These are phyloP conservation scores for Eclectus roratus DNA, from an alignment of 2,113 vertebrate species.

Conservation along the genomic window DNA sequence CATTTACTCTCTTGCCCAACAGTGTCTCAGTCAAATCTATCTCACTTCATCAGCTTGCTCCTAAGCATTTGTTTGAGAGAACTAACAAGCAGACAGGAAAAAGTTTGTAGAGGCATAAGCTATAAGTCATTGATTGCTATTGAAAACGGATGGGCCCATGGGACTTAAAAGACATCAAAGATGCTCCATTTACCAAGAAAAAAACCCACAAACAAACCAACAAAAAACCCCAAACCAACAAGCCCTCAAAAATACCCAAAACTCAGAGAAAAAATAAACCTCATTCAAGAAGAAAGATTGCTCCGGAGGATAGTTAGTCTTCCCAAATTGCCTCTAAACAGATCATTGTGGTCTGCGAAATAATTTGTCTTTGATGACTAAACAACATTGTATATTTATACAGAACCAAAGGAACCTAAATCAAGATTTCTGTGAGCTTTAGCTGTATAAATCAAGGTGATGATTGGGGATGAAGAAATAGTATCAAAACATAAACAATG, in stretches of 20 bases:
- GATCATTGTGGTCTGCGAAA: not conserved
- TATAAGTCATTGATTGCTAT: not conserved
- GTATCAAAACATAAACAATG: not conserved
- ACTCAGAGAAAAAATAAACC: not conserved
- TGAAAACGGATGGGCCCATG: not conserved
- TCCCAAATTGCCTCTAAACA: not conserved
- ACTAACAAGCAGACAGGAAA: not conserved
- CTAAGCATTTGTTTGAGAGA: slow-evolving; percentile 1
- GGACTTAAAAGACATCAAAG: not conserved
- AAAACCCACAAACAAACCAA: not conserved
- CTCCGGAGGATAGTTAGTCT: not conserved
- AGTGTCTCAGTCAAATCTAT: not conserved
- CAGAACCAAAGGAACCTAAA: not conserved
- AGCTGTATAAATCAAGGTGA: not conserved
- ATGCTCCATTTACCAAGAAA: not conserved
- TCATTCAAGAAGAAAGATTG: not conserved
- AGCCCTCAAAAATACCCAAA: not conserved
- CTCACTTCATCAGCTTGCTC: not conserved
- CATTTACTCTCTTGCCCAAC: not conserved
- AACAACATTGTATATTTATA: not conserved
- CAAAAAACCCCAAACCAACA: not conserved
- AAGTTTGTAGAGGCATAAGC: not conserved
- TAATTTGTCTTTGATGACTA: not conserved
- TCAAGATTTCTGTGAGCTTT: not conserved
- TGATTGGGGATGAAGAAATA: not conserved